A percentile compares a stretch with the other conserved stretches of the same genome.
These are phyloP conservation scores for Acanthurus tractus DNA, from an alignment of 2,797 vertebrate species.

Conservation along the genomic window DNA sequence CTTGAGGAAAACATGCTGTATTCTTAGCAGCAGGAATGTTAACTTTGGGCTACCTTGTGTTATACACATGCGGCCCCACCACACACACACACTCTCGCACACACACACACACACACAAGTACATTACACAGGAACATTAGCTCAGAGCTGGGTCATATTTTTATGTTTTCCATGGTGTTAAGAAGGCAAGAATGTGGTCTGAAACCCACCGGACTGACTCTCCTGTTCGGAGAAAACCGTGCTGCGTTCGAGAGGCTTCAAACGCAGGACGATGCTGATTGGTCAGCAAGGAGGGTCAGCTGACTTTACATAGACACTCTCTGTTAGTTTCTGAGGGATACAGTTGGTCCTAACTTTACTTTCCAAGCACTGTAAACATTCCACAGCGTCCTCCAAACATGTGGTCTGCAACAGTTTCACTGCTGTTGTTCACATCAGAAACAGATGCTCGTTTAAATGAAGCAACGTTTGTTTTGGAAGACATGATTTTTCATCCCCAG, in stretches of 20 bases:
- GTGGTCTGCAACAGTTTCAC: too few relatives aligned
- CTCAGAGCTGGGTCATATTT: slow-evolving; percentile 54
- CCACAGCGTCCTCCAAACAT: too few relatives aligned
- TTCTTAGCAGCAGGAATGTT: slow-evolving; percentile 87
- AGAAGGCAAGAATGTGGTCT: slow-evolving; percentile 52
- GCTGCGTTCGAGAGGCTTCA: slow-evolving; percentile 7
- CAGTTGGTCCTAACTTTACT: not conserved
- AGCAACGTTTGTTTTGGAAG: too few relatives aligned
- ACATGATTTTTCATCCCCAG: too few relatives aligned
- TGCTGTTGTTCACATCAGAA: too few relatives aligned
- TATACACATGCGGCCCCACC: slow-evolving; percentile 36
- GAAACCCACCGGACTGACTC: slow-evolving; percentile 30
- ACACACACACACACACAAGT: slow-evolving; percentile 39
- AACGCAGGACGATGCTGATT: slow-evolving; percentile 8
- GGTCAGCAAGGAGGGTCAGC: slow-evolving; percentile 20
- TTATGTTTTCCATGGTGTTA: slow-evolving; percentile 70
- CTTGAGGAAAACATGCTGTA: slow-evolving; percentile 83
- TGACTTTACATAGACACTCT: slow-evolving; percentile 19
- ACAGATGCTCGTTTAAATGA: too few relatives aligned
- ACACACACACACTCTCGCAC: slow-evolving; percentile 15
- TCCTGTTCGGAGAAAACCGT: slow-evolving; percentile 8
- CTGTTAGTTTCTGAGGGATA: not conserved
- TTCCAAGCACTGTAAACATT: too few relatives aligned
- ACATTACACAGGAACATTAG: slow-evolving; percentile 30
- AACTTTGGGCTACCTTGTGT: slow-evolving; percentile 79